Percentiles rank a stretch among this genome's conserved stretches.
These are phyloP conservation scores for Poeciliopsis paucimaculata DNA, from an alignment of 2,797 vertebrate genomes.

Conservation along the genomic window DNA sequence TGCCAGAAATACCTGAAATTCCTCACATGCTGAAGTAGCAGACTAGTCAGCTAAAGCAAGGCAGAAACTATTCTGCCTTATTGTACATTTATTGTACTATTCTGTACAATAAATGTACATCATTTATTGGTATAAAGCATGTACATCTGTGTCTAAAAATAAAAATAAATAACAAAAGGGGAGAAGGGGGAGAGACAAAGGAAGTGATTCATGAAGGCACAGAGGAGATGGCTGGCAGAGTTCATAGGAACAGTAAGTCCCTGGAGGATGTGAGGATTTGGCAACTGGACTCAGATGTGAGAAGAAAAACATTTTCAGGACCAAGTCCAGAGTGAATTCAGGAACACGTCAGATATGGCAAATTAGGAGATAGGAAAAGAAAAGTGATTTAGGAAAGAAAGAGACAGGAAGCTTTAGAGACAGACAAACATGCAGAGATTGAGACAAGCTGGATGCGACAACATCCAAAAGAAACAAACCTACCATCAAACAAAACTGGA, in stretches of 20 bases:
- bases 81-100: no score
- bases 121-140: conserved; percentile 22
- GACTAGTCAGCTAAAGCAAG: conserved; percentile 35
- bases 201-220: conserved; percentile 80
- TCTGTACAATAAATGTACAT: no score
- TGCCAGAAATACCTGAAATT: conserved; percentile 67
- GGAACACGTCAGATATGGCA: conserved; percentile 51
- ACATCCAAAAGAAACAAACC: conserved; percentile 55
- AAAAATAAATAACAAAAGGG: conserved; percentile 41
- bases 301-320: conserved; percentile 63
- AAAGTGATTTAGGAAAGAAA: conserved; percentile 39
- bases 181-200: conserved; percentile 43
- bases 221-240: conserved; percentile 75
- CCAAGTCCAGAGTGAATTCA: conserved; percentile 54
- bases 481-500: conserved; percentile 39
- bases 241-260: conserved; percentile 74
- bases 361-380: conserved; percentile 54
- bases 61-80: conserved; percentile 6
- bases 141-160: conserved; percentile 49
- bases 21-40: conserved; percentile 49
- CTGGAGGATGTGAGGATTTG: conserved; percentile 80
- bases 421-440: conserved; percentile 43
- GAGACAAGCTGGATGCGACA: conserved; percentile 43
- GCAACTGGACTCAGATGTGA: conserved; percentile 73
- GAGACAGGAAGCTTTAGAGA: conserved; percentile 62